Conservation (phyloP, 2,113 vertebrate species). For the Corythoichthys haematopterus region DNA sequence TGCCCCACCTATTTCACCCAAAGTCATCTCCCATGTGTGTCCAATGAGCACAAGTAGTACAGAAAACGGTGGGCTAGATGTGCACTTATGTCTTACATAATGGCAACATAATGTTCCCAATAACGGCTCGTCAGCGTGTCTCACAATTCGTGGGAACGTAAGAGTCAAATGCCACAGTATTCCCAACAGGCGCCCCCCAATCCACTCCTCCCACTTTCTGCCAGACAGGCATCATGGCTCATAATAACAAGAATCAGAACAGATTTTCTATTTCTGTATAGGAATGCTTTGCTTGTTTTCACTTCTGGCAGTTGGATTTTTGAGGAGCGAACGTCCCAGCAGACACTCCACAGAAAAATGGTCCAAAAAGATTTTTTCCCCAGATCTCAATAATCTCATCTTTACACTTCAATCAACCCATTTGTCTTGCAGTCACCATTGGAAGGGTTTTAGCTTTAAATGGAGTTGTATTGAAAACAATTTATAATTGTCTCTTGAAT, state of each 20-base stretch:
- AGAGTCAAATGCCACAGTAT: conserved; percentile 41
- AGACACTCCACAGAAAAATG: conserved; percentile 14
- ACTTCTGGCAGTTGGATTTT: not conserved
- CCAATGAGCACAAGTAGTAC: not conserved
- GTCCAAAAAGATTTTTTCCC: not conserved
- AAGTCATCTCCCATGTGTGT: not conserved
- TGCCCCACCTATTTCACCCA: no score
- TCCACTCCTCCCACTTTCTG: not conserved
- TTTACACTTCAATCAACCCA: not conserved
- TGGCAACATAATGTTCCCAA: conserved; percentile 1
- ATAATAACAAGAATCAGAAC: conserved; percentile 34
- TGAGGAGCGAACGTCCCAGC: not conserved
- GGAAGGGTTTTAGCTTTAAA: not conserved
- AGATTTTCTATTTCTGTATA: conserved; percentile 49
- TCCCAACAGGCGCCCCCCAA: conserved; percentile 12
- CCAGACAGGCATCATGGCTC: conserved; percentile 29
- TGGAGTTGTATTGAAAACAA: not conserved
- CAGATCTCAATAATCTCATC: not conserved
- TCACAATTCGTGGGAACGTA: conserved; percentile 47
- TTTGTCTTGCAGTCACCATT: not conserved
- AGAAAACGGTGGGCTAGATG: conserved; percentile 9
- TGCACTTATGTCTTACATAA: not conserved
- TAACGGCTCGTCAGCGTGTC: conserved; percentile 5
- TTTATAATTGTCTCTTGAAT: not conserved
- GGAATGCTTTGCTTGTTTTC: conserved; percentile 52